Conservation (phyloP, 2,888 invertebrate genomes). For the Orgyia antiqua region DNA sequence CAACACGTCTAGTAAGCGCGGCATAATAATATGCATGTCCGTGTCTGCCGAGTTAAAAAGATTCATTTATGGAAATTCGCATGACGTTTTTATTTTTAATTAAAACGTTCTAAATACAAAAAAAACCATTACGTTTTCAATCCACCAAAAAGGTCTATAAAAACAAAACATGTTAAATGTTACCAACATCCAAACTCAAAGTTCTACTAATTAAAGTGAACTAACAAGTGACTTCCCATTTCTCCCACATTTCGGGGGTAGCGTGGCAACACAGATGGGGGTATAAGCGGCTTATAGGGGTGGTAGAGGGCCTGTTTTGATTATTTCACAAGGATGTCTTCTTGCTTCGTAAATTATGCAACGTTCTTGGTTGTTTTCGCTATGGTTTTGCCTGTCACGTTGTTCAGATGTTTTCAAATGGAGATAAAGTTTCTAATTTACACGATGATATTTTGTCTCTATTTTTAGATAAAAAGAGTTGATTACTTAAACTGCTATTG, state of each 20-base stretch:
- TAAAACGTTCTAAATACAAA: too few species aligned
- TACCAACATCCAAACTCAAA: constrained; percentile 56
- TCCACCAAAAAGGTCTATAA: constrained; percentile 15
- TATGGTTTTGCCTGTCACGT: constrained; percentile 29
- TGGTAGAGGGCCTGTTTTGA: constrained; percentile 66
- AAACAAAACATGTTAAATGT: constrained; percentile 31
- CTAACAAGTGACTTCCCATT: constrained; percentile 65
- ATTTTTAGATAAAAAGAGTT: too few species aligned
- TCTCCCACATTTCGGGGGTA: constrained; percentile 49
- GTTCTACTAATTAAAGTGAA: constrained; percentile 69
- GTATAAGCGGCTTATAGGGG: constrained; percentile 66
- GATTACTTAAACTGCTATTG: too few species aligned
- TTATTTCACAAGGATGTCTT: constrained; percentile 75
- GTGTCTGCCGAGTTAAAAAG: too few species aligned
- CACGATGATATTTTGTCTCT: constrained; percentile 2
- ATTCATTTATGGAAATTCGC: too few species aligned
- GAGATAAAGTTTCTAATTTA: constrained; percentile 28
- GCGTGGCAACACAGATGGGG: constrained; percentile 42
- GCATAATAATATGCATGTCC: background rate
- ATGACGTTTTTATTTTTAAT: too few species aligned
- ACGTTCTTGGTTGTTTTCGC: constrained; percentile 40
- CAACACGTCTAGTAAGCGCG: background rate
- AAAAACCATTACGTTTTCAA: constrained; percentile 7
- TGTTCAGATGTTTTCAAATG: constrained; percentile 23
- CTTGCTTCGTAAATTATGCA: constrained; percentile 75